Percentiles rank a stretch among this genome's conserved stretches.
phyloP scores from a whole-genome alignment of 2,113 vertebrate genomes.

The Candoia aspera region DNA sequence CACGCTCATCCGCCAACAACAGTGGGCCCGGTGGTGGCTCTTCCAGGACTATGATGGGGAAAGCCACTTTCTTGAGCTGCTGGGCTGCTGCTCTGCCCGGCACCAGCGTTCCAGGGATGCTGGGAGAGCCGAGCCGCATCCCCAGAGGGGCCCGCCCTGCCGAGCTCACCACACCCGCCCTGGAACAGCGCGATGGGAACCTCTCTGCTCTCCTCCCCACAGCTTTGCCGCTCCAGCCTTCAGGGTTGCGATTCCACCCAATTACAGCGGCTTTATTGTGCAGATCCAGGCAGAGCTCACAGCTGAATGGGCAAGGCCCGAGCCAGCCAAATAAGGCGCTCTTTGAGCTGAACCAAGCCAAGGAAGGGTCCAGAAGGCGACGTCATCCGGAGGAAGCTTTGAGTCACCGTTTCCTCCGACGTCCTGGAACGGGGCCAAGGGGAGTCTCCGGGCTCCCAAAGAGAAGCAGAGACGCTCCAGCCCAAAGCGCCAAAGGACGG shows the following conservation, averaged over 20 bases:
- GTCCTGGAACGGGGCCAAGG: constrained; percentile 72
- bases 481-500: not conserved
- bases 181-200: too few species aligned
- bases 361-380: constrained; percentile 91
- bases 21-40: too few species aligned
- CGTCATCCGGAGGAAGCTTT: constrained; percentile 82
- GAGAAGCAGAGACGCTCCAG: not conserved
- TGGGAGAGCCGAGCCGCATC: too few species aligned
- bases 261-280: constrained; percentile 62
- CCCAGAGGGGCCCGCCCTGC: not conserved
- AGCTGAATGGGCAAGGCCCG: not conserved
- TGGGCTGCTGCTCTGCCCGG: too few species aligned
- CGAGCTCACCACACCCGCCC: not conserved
- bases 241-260: constrained; percentile 64
- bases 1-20: too few species aligned
- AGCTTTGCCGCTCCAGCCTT: constrained; percentile 18
- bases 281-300: constrained; percentile 49
- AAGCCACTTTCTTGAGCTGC: too few species aligned
- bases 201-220: not conserved
- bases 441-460: constrained; percentile 44
- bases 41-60: too few species aligned
- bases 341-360: constrained; percentile 64
- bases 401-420: constrained; percentile 86
- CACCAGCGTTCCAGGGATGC: not conserved
- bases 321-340: constrained; percentile 91